Base-by-base conservation (phyloP, 2,797 vertebrate species). In the Coccyzus lansbergi region DNA sequence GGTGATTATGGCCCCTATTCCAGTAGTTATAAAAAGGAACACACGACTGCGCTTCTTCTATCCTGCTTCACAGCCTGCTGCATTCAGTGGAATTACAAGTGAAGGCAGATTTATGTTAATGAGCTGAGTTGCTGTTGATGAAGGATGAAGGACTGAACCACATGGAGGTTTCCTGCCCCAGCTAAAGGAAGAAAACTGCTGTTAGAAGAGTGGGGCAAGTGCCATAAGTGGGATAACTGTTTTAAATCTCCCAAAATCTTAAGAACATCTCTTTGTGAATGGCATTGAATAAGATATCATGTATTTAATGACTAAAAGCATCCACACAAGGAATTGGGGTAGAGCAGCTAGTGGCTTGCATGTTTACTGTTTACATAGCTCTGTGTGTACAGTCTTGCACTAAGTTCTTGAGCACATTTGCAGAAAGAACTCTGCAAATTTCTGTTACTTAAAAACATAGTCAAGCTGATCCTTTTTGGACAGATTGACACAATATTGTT, bases 91-190 rank as follows among this genome's bases (percentile, higher is more conserved):
- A 33, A 60, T 67, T 53, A 38, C 36, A 31, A 21, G 0, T 19
- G 40, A 46, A 40, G 33, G 17, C 28, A 46, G 36, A 36, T 84
- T 29, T 19, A 15, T 31, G 4, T 18, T 82, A 65, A 58, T 34
- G 26, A 65, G 34, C 26, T 76, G 70, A 86, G 59, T 15, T 86
- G 51, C 24, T 65, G 11, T 4, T 29, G 17, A 6, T 58, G 40
- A 29, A 81, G 15, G 15, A 22, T 71, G 83, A 64, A 77, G 52
- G 77, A 25, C 33, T 14, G n/a, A 88, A 48, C 18, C 4, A 7
- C 0, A 0, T 17, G 19, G 2, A 0, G 15, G 22, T 56, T 74
- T 77, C 28, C n/a, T 70, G 20, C 15, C 31, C 17, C 34, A 68
- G 22, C 15, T 49, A n/a, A 44, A 6, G 15, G 44, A 70, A 60